A percentile compares a stretch with the other conserved stretches of the same genome.
phyloP scores from a whole-genome alignment of 1,140 invertebrate species.

The Argopecten irradians region DNA sequence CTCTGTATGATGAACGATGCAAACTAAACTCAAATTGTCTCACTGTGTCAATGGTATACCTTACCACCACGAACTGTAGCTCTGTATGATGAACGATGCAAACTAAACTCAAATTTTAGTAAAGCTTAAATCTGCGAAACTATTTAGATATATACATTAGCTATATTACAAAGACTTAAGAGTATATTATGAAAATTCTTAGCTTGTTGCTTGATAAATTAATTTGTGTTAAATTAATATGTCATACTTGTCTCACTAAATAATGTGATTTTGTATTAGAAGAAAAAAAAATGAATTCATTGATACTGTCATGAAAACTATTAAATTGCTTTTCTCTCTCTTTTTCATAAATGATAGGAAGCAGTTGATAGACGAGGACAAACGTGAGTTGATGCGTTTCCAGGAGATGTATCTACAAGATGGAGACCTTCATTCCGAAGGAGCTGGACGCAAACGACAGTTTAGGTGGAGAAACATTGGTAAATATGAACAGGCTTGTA shows the following conservation, averaged over 20 bases:
- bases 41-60: too few species aligned
- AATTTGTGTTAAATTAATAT: not conserved
- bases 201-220: too few species aligned
- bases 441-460: conserved; percentile 84
- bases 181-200: too few species aligned
- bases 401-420: conserved; percentile 91
- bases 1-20: too few species aligned
- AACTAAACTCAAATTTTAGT: too few species aligned
- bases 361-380: conserved; percentile 88
- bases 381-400: conserved; percentile 85
- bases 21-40: too few species aligned
- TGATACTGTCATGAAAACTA: not conserved
- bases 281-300: not conserved
- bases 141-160: too few species aligned
- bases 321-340: not conserved
- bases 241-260: not conserved
- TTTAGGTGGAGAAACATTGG: conserved; percentile 90
- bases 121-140: too few species aligned
- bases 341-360: conserved; percentile 80
- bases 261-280: not conserved
- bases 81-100: too few species aligned
- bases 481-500: too few species aligned
- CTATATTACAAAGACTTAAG: too few species aligned
- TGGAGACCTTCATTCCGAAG: conserved; percentile 88
- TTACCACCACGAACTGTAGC: too few species aligned